Evolutionary conservation across 2,888 invertebrate genomes (phyloP).

Genomic region (Dynastes grantii): DNA sequence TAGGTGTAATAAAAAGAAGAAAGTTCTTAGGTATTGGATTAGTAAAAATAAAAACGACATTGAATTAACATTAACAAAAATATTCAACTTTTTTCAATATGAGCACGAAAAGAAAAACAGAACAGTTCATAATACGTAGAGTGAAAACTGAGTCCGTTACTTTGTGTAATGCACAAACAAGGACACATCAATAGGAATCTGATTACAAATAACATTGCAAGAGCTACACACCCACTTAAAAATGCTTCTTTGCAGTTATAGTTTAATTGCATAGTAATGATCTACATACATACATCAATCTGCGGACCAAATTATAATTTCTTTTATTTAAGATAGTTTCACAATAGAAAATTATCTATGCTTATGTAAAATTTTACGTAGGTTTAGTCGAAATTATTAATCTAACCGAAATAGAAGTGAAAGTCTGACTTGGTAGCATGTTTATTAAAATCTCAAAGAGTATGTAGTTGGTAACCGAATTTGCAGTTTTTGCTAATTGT

Average conservation of each 20-base stretch:
- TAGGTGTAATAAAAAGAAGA: no score
- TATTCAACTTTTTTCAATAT: no score
- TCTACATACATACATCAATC: no score
- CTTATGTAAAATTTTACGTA: conserved; percentile 17
- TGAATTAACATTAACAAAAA: no score
- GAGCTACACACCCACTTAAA: background rate
- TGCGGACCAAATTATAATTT: background rate
- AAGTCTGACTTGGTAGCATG: background rate
- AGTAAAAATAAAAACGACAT: no score
- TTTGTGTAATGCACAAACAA: background rate
- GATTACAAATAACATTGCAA: conserved; percentile 4
- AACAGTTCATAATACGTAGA: no score
- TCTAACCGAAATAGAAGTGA: conserved; percentile 24
- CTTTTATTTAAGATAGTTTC: conserved; percentile 6
- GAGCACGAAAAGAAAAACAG: no score
- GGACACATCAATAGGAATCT: conserved; percentile 12
- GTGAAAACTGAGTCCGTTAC: background rate
- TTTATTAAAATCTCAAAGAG: conserved; percentile 13
- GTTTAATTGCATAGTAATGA: no score
- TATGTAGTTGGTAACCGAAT: conserved; percentile 14
- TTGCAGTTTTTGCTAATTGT: conserved; percentile 21
- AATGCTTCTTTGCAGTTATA: background rate
- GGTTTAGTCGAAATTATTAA: conserved; percentile 29
- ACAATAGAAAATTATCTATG: conserved; percentile 4
- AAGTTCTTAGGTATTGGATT: no score